Percentiles rank a stretch among this genome's conserved stretches.
These are phyloP conservation scores for Drosophila infuscata DNA, from an alignment of 2,888 invertebrate genomes.

Conservation along the genomic window DNA sequence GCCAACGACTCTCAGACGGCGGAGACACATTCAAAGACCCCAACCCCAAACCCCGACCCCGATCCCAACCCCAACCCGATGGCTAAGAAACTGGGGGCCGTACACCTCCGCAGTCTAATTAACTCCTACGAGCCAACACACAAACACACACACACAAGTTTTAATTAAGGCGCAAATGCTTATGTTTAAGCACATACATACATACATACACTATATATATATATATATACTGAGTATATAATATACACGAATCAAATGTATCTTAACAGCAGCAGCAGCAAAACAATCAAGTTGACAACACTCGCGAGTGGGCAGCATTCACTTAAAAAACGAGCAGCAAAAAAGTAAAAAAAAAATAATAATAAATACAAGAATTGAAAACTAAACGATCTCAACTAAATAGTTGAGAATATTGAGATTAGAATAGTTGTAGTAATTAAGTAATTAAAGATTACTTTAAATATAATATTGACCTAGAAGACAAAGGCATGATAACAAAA, in stretches of 20 bases:
- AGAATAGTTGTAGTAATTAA: background rate
- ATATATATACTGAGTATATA: constrained; percentile 12
- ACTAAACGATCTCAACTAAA: background rate
- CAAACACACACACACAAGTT: constrained; percentile 43
- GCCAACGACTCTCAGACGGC: constrained; percentile 17
- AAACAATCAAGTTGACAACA: constrained; percentile 55
- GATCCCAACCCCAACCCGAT: background rate
- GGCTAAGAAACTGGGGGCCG: constrained; percentile 38
- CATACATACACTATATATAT: background rate
- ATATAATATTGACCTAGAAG: background rate
- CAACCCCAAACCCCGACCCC: background rate
- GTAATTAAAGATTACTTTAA: background rate
- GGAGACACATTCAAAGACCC: constrained; percentile 21
- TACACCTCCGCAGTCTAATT: constrained; percentile 77
- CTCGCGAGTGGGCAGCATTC: constrained; percentile 42
- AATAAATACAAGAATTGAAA: background rate
- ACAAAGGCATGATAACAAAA: background rate
- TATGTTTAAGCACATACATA: constrained; percentile 29
- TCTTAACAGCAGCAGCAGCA: constrained; percentile 49
- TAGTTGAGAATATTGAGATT: background rate
- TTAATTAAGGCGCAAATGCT: constrained; percentile 68
- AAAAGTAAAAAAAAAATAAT: background rate
- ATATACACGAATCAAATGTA: constrained; percentile 56
- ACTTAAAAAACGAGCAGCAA: constrained; percentile 1
- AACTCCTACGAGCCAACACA: constrained; percentile 67